These are phyloP conservation scores for Pteruthius melanotis DNA, from an alignment of 2,113 vertebrate genomes.

Conservation along the genomic window DNA sequence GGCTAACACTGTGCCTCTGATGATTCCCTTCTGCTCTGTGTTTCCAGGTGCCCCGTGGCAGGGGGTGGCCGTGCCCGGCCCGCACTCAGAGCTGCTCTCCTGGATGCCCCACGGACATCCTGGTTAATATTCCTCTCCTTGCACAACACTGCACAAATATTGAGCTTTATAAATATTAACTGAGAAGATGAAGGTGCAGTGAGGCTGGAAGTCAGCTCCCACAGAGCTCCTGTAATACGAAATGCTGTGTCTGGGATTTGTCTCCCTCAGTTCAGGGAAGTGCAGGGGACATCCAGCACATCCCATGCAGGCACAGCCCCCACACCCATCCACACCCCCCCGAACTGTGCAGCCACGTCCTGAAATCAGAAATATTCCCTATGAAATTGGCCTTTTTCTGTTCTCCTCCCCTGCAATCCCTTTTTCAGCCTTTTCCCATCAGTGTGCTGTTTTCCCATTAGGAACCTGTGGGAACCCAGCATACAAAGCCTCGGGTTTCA, in stretches of 20 bases:
- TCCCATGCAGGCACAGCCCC: accelerated
- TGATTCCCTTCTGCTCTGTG: accelerated
- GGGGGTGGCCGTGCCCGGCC: neutral
- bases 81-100: neutral
- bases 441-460: neutral
- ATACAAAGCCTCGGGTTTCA: neutral
- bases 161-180: neutral
- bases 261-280: neutral
- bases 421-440: neutral
- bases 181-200: neutral
- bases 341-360: accelerated
- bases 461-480: neutral
- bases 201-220: neutral
- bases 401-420: neutral
- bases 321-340: neutral
- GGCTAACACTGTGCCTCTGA: neutral
- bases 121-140: neutral
- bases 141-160: neutral
- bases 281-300: neutral
- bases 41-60: accelerated
- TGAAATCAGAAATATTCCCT: neutral
- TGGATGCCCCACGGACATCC: neutral
- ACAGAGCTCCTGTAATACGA: neutral
- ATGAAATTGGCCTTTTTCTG: neutral
- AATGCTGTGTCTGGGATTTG: neutral